Percentiles rank a stretch among this genome's conserved stretches.
These are phyloP conservation scores for Harlomillsia oculata DNA, from an alignment of 1,140 invertebrate species.

Conservation along the genomic window DNA sequence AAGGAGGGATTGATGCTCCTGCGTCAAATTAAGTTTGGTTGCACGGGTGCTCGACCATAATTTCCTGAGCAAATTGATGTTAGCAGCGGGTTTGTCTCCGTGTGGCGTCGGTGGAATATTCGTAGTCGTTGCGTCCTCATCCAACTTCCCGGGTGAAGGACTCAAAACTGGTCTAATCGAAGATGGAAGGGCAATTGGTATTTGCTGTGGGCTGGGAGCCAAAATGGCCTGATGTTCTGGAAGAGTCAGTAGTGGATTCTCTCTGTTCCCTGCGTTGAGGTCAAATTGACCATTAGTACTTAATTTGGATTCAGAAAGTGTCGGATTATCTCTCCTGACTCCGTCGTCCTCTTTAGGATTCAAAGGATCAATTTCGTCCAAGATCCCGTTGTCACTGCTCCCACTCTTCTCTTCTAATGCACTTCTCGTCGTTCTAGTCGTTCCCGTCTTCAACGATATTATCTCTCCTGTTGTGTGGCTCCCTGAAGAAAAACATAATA, in stretches of 20 bases:
- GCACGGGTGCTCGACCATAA: slow-evolving; percentile 23
- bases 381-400: neutral
- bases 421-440: too few relatives aligned
- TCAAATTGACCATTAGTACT: slow-evolving; percentile 26
- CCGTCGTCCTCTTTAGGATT: neutral
- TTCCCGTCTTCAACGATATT: neutral
- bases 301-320: slow-evolving; percentile 19
- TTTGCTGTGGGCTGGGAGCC: neutral
- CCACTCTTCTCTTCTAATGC: too few relatives aligned
- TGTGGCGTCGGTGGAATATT: neutral
- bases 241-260: neutral
- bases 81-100: slow-evolving; percentile 1
- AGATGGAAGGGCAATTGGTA: neutral
- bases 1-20: slow-evolving; percentile 23
- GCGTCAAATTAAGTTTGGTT: slow-evolving; percentile 26
- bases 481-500: too few relatives aligned
- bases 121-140: neutral
- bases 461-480: neutral
- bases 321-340: neutral
- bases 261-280: neutral
- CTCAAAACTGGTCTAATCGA: neutral
- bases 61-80: slow-evolving; percentile 27
- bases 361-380: neutral
- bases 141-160: neutral
- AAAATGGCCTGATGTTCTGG: neutral